These are phyloP conservation scores for Ceratina calcarata DNA, from an alignment of 1,140 invertebrate species.

Conservation along the genomic window DNA sequence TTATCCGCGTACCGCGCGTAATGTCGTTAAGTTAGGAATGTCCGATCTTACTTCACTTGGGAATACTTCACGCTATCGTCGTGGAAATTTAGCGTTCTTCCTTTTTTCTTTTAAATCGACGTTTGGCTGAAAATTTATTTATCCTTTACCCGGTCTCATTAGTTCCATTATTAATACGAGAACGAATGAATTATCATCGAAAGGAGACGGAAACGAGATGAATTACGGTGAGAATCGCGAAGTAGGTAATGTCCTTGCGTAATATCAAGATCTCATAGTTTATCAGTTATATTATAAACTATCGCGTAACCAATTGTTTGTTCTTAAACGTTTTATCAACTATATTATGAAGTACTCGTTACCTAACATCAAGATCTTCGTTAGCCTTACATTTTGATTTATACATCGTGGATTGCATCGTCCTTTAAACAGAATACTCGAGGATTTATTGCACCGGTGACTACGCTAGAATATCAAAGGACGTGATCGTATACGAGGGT, in stretches of 20 bases:
- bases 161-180: neutral
- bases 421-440: conserved; percentile 81
- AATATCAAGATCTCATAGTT: too few relatives aligned
- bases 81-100: neutral
- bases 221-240: neutral
- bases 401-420: neutral
- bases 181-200: neutral
- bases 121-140: neutral
- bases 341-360: too few relatives aligned
- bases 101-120: neutral
- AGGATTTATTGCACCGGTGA: conserved; percentile 91
- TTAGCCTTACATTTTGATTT: too few relatives aligned
- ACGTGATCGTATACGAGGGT: conserved; percentile 88
- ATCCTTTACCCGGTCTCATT: neutral
- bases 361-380: too few relatives aligned
- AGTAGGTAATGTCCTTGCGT: neutral
- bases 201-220: neutral
- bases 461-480: conserved; percentile 88
- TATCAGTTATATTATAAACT: neutral
- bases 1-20: neutral
- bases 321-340: neutral
- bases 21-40: neutral
- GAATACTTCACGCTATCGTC: neutral
- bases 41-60: neutral
- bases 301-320: neutral